These are phyloP conservation scores for Vidua macroura DNA, from an alignment of 2,113 vertebrate species.

Conservation along the genomic window DNA sequence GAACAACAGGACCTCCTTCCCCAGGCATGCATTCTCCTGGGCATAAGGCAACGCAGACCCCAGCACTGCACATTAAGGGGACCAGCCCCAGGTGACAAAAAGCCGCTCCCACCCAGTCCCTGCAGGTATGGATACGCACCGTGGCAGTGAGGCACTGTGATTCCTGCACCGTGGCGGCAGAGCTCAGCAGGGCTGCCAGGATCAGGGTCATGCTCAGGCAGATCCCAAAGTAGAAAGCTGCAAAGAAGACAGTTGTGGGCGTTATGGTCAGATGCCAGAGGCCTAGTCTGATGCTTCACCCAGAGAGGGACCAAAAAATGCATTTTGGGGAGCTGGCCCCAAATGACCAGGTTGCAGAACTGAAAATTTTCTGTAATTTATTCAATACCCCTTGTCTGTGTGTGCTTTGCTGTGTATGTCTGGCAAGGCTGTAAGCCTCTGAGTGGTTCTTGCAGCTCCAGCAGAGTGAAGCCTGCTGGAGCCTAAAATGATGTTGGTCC, in stretches of 20 bases:
- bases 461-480: neutral
- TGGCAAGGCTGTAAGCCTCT: neutral
- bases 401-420: neutral
- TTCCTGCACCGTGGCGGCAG: constrained; percentile 28
- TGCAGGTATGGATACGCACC: constrained; percentile 22
- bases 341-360: neutral
- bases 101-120: neutral
- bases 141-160: constrained; percentile 20
- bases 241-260: neutral
- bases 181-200: constrained; percentile 58
- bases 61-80: neutral
- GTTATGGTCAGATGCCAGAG: neutral
- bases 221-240: constrained; percentile 62
- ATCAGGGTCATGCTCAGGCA: constrained; percentile 56
- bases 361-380: neutral
- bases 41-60: neutral
- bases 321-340: neutral
- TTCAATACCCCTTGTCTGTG: accelerated
- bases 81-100: neutral
- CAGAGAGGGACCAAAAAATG: neutral
- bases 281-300: neutral
- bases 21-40: accelerated
- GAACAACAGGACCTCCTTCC: neutral
- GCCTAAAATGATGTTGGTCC: neutral
- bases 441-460: neutral